Evolutionary conservation across 2,113 vertebrate genomes (phyloP).

Genomic region (Hypomesus transpacificus): DNA sequence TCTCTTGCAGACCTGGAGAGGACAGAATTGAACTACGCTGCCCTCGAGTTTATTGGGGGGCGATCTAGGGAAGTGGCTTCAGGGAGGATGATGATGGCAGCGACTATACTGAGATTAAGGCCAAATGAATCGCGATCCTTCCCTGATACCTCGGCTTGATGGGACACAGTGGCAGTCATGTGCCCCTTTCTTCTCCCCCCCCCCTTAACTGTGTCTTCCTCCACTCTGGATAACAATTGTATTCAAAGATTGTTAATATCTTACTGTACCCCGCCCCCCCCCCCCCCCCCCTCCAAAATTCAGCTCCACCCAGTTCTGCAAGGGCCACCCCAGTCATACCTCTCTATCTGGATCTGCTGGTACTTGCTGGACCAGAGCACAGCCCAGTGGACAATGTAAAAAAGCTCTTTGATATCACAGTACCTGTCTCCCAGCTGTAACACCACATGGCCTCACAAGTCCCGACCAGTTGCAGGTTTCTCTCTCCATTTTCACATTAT

Average conservation of each 20-base stretch:
- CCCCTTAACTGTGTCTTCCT: constrained; percentile 41
- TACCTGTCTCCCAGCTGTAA: constrained; percentile 18
- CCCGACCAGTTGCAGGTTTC: constrained; percentile 10
- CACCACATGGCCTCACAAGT: constrained; percentile 15
- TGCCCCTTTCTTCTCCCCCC: background rate
- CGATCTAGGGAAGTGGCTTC: constrained; percentile 65
- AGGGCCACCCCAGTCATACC: constrained; percentile 24
- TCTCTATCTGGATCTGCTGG: constrained; percentile 37
- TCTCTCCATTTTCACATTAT: background rate
- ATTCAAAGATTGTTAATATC: constrained; percentile 28
- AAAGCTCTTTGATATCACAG: constrained; percentile 23
- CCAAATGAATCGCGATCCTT: constrained; percentile 80
- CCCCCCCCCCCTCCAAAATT: constrained; percentile 14
- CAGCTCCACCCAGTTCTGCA: constrained; percentile 26
- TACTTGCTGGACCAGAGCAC: constrained; percentile 35
- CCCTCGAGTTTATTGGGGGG: constrained; percentile 68
- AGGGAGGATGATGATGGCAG: constrained; percentile 72
- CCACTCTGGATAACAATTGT: constrained; percentile 31
- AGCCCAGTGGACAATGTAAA: constrained; percentile 46
- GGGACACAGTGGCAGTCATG: constrained; percentile 65
- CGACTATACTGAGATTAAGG: constrained; percentile 76
- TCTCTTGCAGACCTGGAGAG: constrained; percentile 71
- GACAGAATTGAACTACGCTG: constrained; percentile 76
- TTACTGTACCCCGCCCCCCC: constrained; percentile 18
- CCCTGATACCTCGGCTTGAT: constrained; percentile 72